These are phyloP conservation scores for Oxytorus armatus DNA, from an alignment of 2,888 invertebrate genomes.

Conservation along the genomic window DNA sequence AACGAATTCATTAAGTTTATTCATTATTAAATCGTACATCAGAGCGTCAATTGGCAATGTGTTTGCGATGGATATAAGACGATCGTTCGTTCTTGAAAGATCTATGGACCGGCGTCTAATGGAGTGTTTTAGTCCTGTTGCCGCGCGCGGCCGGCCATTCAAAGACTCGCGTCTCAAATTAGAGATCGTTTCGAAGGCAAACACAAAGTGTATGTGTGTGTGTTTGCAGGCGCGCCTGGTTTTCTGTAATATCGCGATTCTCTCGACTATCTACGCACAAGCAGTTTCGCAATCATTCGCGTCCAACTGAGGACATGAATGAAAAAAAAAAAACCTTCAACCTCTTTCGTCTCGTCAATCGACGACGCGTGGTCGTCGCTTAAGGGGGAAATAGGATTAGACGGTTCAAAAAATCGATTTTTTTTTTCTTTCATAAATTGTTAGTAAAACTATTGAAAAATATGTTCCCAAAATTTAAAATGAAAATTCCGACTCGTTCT, in stretches of 20 bases:
- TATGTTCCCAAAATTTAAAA: too few species aligned
- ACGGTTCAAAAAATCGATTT: too few species aligned
- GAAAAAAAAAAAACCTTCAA: conserved; percentile 8
- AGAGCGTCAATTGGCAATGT: conserved; percentile 37
- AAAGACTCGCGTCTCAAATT: conserved; percentile 46
- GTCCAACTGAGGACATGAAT: conserved; percentile 27
- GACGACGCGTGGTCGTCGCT: conserved; percentile 20
- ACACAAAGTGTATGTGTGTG: conserved; percentile 17
- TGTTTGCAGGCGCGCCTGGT: conserved; percentile 3
- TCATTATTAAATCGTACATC: neutral
- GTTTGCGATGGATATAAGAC: conserved; percentile 17
- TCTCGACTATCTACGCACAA: neutral
- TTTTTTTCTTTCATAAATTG: too few species aligned
- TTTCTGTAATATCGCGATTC: conserved; percentile 1
- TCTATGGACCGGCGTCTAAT: conserved; percentile 32
- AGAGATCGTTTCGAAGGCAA: conserved; percentile 58
- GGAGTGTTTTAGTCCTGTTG: conserved; percentile 26
- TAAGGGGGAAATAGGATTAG: conserved; percentile 19
- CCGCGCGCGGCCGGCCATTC: too few species aligned
- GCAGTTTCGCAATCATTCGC: conserved; percentile 55
- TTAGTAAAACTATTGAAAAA: too few species aligned
- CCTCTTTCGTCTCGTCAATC: conserved; percentile 60
- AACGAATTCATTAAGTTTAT: too few species aligned
- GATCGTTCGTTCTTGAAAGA: conserved; percentile 16
- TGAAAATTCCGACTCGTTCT: too few species aligned